These are phyloP conservation scores for human (Homo sapiens) DNA, from an alignment of 2,113 vertebrate species.

Conservation along the genomic window DNA sequence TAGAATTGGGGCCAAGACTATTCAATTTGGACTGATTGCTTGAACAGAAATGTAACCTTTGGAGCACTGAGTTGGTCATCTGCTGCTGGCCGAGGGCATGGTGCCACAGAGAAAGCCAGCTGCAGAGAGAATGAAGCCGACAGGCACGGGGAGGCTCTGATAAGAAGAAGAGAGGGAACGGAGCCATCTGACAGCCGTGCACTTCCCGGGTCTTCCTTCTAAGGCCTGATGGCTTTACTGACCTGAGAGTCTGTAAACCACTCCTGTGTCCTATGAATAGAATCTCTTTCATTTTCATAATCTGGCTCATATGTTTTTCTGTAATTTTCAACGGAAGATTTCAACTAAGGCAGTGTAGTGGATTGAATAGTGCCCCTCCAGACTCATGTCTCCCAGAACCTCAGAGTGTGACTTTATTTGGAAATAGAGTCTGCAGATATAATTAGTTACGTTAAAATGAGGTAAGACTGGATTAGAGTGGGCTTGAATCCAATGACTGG, in stretches of 20 bases:
- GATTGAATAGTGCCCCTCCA: neutral
- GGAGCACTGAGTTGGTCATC: neutral
- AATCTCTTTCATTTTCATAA: neutral
- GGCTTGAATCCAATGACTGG: neutral
- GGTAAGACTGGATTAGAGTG: neutral
- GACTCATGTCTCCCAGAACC: neutral
- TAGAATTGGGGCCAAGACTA: neutral
- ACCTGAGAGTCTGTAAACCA: neutral
- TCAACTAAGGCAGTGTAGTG: neutral
- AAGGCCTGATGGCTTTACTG: neutral
- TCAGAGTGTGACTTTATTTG: neutral
- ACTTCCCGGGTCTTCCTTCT: neutral
- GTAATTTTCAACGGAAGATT: neutral
- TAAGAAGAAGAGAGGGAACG: neutral
- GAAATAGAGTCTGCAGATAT: neutral
- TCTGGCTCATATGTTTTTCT: neutral
- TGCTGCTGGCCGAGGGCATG: neutral
- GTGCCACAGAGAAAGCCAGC: neutral
- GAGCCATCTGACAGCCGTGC: neutral
- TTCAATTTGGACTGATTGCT: neutral
- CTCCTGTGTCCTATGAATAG: neutral
- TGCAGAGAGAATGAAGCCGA: neutral
- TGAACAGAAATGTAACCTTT: slow-evolving; percentile 7
- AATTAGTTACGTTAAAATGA: neutral
- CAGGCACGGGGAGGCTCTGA: too few species aligned